Percentiles rank a stretch among this genome's conserved stretches.
Evolutionary conservation across 2,113 vertebrate species (phyloP).

Genomic region (Mus pahari): DNA sequence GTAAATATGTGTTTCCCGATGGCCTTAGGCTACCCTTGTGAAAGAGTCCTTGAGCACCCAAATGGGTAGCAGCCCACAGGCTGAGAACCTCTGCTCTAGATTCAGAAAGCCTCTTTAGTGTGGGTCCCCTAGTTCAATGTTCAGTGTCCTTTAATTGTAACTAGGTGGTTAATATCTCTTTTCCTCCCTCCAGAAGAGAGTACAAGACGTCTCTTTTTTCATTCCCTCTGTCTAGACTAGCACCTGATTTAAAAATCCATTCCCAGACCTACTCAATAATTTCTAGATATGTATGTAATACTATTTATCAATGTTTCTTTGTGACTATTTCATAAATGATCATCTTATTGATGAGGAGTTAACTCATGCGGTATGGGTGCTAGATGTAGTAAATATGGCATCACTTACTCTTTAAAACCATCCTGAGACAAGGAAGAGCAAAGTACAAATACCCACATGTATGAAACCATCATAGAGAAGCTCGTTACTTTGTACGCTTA

Average conservation of each 20-base stretch:
- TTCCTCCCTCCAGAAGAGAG: not conserved
- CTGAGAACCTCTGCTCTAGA: not conserved
- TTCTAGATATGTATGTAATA: not conserved
- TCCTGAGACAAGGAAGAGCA: not conserved
- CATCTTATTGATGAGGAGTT: not conserved
- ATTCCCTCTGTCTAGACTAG: not conserved
- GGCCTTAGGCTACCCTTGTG: not conserved
- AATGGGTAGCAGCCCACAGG: not conserved
- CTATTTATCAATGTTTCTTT: slow-evolving; percentile 3
- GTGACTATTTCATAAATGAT: slow-evolving; percentile 16
- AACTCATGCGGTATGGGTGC: not conserved
- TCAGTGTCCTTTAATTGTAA: not conserved
- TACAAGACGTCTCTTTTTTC: not conserved
- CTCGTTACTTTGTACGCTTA: not conserved
- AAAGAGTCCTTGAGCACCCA: not conserved
- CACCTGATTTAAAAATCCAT: not conserved
- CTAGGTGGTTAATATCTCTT: not conserved
- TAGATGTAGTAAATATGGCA: not conserved
- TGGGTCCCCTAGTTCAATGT: not conserved
- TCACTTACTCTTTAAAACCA: slow-evolving; percentile 32
- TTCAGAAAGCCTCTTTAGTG: not conserved
- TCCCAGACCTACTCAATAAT: not conserved
- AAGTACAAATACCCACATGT: not conserved
- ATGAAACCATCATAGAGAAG: not conserved
- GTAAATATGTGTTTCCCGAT: not conserved